Conservation (phyloP, 1,140 invertebrate genomes). For the Cotesia chilonis region DNA sequence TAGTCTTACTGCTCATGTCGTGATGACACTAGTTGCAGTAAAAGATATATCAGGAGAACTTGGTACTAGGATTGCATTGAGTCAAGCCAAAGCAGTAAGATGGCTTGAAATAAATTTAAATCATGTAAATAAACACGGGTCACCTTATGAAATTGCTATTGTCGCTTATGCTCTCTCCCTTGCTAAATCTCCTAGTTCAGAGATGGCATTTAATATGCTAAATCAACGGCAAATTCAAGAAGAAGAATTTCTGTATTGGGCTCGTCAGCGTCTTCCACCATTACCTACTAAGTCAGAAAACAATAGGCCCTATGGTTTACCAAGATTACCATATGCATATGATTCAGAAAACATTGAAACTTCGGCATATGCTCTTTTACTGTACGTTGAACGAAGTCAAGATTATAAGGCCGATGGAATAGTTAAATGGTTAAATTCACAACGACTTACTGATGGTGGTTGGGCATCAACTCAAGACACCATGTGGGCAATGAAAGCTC, state of each 20-base stretch:
- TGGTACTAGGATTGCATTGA: constrained; percentile 75
- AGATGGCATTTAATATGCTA: constrained; percentile 82
- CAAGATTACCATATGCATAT: constrained; percentile 85
- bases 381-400: constrained; percentile 81
- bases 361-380: constrained; percentile 90
- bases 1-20: constrained; percentile 87
- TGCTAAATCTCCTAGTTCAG: constrained; percentile 80
- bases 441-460: constrained; percentile 89
- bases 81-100: constrained; percentile 74
- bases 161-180: constrained; percentile 87
- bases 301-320: constrained; percentile 89
- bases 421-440: constrained; percentile 92
- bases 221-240: constrained; percentile 72
- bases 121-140: constrained; percentile 73
- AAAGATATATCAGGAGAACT: constrained; percentile 83
- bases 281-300: constrained; percentile 87
- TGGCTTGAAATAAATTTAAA: constrained; percentile 89
- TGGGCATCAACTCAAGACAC: constrained; percentile 96
- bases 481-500: constrained; percentile 85
- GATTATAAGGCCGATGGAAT: constrained; percentile 83
- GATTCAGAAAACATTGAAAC: constrained; percentile 93
- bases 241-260: constrained; percentile 88
- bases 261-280: constrained; percentile 76
- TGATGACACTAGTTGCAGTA: constrained; percentile 83
- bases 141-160: constrained; percentile 86